These are phyloP conservation scores for Lasioglossum villosulum DNA, from an alignment of 2,888 invertebrate genomes.

Conservation along the genomic window DNA sequence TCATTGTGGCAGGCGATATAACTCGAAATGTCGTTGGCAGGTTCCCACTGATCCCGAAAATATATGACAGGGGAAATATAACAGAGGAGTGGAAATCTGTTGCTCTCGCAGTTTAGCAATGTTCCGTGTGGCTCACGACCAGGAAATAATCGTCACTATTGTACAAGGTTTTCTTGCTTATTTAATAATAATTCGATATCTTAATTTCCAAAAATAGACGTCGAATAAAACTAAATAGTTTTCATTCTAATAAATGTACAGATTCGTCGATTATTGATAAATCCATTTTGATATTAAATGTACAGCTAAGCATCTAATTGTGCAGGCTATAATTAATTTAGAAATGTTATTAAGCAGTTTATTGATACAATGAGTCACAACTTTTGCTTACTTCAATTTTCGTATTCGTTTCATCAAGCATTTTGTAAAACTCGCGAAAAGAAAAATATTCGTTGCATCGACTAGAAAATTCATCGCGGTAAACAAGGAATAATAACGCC, in stretches of 20 bases:
- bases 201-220: background rate
- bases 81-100: conserved; percentile 37
- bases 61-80: conserved; percentile 42
- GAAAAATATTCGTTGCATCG: background rate
- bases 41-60: conserved; percentile 45
- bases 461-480: background rate
- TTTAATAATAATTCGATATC: conserved; percentile 7
- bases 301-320: too few species aligned
- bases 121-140: conserved; percentile 33
- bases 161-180: background rate
- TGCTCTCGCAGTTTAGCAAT: conserved; percentile 48
- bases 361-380: background rate
- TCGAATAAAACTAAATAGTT: background rate
- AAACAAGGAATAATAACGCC: background rate
- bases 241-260: background rate
- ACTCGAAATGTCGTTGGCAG: conserved; percentile 59
- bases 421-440: background rate
- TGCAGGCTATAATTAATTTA: background rate
- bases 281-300: too few species aligned
- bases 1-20: conserved; percentile 61
- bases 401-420: background rate
- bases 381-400: background rate
- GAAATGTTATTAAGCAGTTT: background rate
- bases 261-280: too few species aligned
- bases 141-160: conserved; percentile 34